Evolutionary conservation across 2,113 vertebrate species (phyloP).

Genomic region (Heterochromis multidens): DNA sequence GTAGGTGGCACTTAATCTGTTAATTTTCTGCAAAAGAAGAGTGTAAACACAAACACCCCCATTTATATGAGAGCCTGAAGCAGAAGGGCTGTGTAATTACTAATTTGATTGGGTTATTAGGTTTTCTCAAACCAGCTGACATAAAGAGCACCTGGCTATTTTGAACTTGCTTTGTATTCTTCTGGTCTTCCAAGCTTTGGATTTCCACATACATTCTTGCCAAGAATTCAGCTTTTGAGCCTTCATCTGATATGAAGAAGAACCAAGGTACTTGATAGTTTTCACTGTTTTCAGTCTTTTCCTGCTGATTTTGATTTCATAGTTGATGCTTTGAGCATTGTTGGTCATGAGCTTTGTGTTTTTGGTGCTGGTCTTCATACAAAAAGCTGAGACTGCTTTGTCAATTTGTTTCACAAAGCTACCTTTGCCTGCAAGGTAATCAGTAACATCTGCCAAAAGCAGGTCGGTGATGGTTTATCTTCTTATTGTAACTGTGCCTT

Average conservation of each 20-base stretch:
- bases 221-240: too few relatives aligned
- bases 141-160: not conserved
- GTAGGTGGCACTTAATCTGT: too few relatives aligned
- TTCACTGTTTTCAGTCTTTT: too few relatives aligned
- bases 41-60: not conserved
- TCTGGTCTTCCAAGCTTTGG: too few relatives aligned
- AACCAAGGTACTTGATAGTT: too few relatives aligned
- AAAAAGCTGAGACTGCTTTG: not conserved
- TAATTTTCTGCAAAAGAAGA: too few relatives aligned
- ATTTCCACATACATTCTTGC: too few relatives aligned
- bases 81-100: not conserved
- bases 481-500: not conserved
- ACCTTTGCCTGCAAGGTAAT: not conserved
- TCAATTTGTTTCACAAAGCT: not conserved
- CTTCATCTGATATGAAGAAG: too few relatives aligned
- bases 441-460: not conserved
- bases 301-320: too few relatives aligned
- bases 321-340: too few relatives aligned
- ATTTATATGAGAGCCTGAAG: not conserved
- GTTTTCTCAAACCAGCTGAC: not conserved
- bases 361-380: too few relatives aligned
- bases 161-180: not conserved
- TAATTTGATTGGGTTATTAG: not conserved
- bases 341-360: too few relatives aligned
- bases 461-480: not conserved